Evolutionary conservation across 2,113 vertebrate species (phyloP).

Genomic region (Dinomys branickii): DNA sequence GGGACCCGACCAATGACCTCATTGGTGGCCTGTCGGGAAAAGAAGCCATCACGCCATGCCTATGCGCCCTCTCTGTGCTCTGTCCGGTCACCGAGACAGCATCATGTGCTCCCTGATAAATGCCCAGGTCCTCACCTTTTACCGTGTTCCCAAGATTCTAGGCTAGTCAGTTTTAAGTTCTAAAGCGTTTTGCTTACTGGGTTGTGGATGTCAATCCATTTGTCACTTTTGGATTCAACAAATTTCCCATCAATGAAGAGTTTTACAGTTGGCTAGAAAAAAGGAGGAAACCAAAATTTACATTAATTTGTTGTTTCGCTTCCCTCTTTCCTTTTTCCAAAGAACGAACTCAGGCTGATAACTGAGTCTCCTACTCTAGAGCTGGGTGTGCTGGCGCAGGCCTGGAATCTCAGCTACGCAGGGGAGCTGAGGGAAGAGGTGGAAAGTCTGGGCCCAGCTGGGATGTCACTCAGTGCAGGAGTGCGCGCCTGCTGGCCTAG

Average conservation of each 20-base stretch:
- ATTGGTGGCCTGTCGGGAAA: slow-evolving; percentile 92
- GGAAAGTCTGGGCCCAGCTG: neutral
- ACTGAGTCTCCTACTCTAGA: neutral
- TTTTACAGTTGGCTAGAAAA: slow-evolving; percentile 93
- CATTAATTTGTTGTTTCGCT: slow-evolving; percentile 41
- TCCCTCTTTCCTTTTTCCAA: slow-evolving; percentile 21
- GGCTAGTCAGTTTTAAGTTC: neutral
- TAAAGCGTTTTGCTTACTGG: slow-evolving; percentile 91
- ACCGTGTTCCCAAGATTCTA: slow-evolving; percentile 7
- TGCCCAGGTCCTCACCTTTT: neutral
- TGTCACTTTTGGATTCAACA: slow-evolving; percentile 94
- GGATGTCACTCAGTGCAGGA: too few species aligned
- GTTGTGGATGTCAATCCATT: slow-evolving; percentile 97
- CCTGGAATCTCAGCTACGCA: neutral
- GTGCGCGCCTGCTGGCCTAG: neutral
- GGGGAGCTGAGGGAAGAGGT: neutral
- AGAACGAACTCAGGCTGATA: neutral
- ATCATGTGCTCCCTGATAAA: neutral
- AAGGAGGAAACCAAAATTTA: slow-evolving; percentile 52
- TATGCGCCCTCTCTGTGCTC: neutral
- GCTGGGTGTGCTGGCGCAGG: neutral
- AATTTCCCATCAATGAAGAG: slow-evolving; percentile 99
- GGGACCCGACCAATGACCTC: slow-evolving; percentile 93
- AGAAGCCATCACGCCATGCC: slow-evolving; percentile 26
- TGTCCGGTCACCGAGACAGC: neutral